phyloP scores from a whole-genome alignment of 2,113 vertebrate genomes.

The Sebastes schlegelii region DNA sequence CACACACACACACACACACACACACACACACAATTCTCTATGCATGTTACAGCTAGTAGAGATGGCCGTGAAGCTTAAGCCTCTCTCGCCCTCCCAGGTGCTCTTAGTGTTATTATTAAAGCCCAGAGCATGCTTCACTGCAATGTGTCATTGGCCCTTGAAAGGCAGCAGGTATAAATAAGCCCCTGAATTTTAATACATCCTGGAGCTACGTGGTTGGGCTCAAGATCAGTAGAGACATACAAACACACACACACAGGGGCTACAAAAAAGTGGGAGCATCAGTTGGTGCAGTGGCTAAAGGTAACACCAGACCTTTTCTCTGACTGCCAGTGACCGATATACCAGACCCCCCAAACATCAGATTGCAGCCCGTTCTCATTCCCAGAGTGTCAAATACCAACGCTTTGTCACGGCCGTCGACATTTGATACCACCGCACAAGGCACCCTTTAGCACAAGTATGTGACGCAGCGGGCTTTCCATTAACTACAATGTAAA shows the following conservation, averaged over 20 bases:
- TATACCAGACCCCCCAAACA: not conserved
- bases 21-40: not conserved
- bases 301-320: not conserved
- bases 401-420: too few species aligned
- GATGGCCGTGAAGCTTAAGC: conserved; percentile 2
- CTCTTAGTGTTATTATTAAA: conserved; percentile 40
- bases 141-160: conserved; percentile 18
- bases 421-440: too few species aligned
- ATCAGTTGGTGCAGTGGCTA: not conserved
- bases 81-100: conserved; percentile 3
- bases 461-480: too few species aligned
- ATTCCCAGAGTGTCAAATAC: too few species aligned
- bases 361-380: not conserved
- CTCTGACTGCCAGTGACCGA: not conserved
- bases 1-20: conserved; percentile 11
- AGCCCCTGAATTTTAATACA: conserved; percentile 32
- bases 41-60: not conserved
- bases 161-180: conserved; percentile 14
- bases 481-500: too few species aligned
- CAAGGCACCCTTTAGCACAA: too few species aligned
- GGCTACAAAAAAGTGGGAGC: not conserved
- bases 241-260: not conserved
- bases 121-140: conserved; percentile 15
- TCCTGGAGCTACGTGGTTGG: conserved; percentile 15
- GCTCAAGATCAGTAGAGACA: conserved; percentile 5